Evolutionary conservation across 2,797 vertebrate genomes (phyloP).

Genomic region (Scolopax bukidnonensis): DNA sequence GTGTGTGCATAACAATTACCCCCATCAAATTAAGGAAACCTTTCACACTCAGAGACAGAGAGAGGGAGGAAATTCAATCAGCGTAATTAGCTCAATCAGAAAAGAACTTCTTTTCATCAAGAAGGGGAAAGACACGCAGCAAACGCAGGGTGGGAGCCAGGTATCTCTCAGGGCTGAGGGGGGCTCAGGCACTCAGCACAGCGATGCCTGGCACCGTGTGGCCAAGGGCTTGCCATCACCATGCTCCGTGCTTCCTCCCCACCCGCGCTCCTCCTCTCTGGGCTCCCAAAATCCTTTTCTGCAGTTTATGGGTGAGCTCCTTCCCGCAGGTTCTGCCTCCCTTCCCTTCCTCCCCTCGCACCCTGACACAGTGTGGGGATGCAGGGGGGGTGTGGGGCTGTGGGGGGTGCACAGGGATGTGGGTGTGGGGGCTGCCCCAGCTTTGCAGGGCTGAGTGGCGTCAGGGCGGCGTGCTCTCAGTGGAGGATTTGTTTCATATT

Average conservation of each 20-base stretch:
- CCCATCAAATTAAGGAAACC: conserved; percentile 83
- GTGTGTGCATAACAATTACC: conserved; percentile 91
- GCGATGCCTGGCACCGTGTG: rapidly evolving
- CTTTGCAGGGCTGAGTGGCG: rapidly evolving
- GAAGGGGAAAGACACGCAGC: neutral
- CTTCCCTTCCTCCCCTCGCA: neutral
- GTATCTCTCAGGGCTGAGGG: neutral
- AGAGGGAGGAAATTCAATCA: conserved; percentile 82
- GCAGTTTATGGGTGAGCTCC: neutral
- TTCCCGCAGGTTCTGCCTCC: neutral
- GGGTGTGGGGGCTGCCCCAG: neutral
- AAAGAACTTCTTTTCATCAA: conserved; percentile 75
- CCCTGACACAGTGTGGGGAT: neutral
- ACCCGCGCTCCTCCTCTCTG: neutral
- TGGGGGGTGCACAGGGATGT: neutral
- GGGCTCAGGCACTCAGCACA: rapidly evolving
- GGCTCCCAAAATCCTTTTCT: neutral
- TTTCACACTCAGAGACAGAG: conserved; percentile 77
- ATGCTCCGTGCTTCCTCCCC: neutral
- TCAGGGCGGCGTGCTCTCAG: rapidly evolving
- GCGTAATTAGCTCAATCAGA: conserved; percentile 84
- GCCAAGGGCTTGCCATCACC: neutral
- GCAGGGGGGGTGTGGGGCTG: neutral
- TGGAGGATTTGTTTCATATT: neutral
- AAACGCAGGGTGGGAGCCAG: neutral